A percentile compares a stretch with the other conserved stretches of the same genome.
These are phyloP conservation scores for Teleiodes luculella DNA, from an alignment of 2,888 invertebrate species.

Conservation along the genomic window DNA sequence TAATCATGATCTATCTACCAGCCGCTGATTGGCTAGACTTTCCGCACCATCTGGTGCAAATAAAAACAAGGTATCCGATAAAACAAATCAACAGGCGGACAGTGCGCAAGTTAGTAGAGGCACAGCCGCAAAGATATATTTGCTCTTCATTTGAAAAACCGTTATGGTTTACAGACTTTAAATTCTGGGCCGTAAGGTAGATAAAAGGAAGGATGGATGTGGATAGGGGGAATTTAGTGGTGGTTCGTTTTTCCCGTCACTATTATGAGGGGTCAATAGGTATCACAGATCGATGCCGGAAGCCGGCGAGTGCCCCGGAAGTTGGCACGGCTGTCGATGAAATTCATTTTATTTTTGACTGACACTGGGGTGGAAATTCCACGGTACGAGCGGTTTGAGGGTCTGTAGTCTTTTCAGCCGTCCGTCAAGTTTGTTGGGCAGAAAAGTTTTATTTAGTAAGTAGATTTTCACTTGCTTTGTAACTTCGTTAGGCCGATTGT, in stretches of 20 bases:
- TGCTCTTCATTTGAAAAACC: not conserved
- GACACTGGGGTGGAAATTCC: slow-evolving; percentile 26
- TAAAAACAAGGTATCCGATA: slow-evolving; percentile 1
- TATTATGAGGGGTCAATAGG: slow-evolving; percentile 57
- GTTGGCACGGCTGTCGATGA: slow-evolving; percentile 35
- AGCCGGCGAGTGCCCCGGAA: slow-evolving; percentile 48
- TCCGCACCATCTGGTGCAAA: slow-evolving; percentile 1
- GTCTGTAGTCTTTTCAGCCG: not conserved
- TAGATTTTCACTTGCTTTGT: not conserved
- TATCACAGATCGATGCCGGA: slow-evolving; percentile 62
- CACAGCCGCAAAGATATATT: slow-evolving; percentile 5
- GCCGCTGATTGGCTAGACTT: not conserved
- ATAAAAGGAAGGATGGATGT: not conserved
- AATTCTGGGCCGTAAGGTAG: not conserved
- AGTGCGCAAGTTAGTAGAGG: slow-evolving; percentile 6
- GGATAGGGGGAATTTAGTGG: not conserved
- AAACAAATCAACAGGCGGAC: slow-evolving; percentile 13
- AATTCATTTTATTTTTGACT: slow-evolving; percentile 39
- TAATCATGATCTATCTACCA: not conserved
- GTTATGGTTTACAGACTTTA: not conserved
- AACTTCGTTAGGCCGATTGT: not conserved
- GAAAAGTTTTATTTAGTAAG: not conserved
- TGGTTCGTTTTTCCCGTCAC: slow-evolving; percentile 27
- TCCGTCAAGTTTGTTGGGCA: not conserved
- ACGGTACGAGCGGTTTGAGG: not conserved